These are phyloP conservation scores for Papilio elwesi DNA, from an alignment of 2,888 invertebrate genomes.

Conservation along the genomic window DNA sequence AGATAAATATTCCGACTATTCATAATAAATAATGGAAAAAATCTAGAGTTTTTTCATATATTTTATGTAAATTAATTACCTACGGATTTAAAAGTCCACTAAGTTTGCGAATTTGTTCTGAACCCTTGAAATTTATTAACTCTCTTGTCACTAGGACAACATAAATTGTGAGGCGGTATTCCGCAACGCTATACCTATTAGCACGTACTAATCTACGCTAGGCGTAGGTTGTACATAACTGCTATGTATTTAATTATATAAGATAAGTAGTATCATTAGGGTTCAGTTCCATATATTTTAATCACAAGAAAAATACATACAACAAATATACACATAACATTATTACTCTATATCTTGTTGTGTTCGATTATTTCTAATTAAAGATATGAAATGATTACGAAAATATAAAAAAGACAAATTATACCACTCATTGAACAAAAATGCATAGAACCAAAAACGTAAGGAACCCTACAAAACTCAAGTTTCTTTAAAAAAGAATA, in stretches of 20 bases:
- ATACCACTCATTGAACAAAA: no score
- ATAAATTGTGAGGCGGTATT: constrained; percentile 51
- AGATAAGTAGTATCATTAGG: constrained; percentile 22
- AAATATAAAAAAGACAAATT: no score
- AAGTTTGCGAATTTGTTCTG: constrained; percentile 19
- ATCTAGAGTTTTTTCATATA: background rate
- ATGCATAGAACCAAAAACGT: background rate
- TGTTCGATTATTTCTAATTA: no score
- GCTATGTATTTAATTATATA: background rate
- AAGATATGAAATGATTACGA: no score
- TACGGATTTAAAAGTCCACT: constrained; percentile 3
- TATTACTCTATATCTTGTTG: no score
- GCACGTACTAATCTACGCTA: no score
- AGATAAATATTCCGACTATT: background rate
- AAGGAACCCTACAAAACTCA: constrained; percentile 22
- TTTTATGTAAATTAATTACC: background rate
- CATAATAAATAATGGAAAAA: background rate
- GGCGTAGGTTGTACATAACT: constrained; percentile 5
- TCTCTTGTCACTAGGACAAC: constrained; percentile 55
- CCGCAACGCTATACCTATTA: background rate
- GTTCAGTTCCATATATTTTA: constrained; percentile 22
- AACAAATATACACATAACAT: background rate
- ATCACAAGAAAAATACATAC: no score
- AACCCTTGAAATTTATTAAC: constrained; percentile 48
- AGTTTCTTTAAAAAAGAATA: constrained; percentile 1